Conservation (phyloP, 1,140 invertebrate genomes). For the Antheraea mylitta region DNA sequence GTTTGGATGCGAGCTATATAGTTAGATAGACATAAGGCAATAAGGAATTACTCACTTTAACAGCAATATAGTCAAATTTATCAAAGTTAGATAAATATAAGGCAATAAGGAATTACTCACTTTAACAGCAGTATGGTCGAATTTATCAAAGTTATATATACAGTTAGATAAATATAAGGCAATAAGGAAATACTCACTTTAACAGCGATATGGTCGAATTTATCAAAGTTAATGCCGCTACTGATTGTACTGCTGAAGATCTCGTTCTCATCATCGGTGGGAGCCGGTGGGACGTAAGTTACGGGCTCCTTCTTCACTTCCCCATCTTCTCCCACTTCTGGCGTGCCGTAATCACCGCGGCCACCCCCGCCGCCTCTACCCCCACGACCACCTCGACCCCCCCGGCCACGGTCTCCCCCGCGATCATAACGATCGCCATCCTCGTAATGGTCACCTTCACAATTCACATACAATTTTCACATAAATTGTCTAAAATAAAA, state of each 20-base stretch:
- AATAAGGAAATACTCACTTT: no score
- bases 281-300: conserved; percentile 91
- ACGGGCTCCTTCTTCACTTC: conserved; percentile 79
- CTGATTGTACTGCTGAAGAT: conserved; percentile 86
- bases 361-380: conserved; percentile 31
- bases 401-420: conserved; percentile 24
- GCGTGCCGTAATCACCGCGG: conserved; percentile 22
- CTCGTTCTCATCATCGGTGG: conserved; percentile 83
- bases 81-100: no score
- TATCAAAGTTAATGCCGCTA: conserved; percentile 93
- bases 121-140: no score
- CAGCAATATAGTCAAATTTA: no score
- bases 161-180: no score
- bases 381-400: conserved; percentile 41
- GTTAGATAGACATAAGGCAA: no score
- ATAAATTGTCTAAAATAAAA: no score
- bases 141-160: no score
- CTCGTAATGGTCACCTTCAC: conserved; percentile 24
- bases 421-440: conserved; percentile 44
- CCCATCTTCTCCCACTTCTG: conserved; percentile 36
- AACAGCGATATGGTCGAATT: conserved; percentile 91
- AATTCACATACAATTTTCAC: no score
- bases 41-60: no score
- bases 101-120: no score
- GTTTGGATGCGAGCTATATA: no score